A percentile compares a stretch with the other conserved stretches of the same genome.
phyloP scores from a whole-genome alignment of 2,888 invertebrate species.

The Perizoma affinitatum region DNA sequence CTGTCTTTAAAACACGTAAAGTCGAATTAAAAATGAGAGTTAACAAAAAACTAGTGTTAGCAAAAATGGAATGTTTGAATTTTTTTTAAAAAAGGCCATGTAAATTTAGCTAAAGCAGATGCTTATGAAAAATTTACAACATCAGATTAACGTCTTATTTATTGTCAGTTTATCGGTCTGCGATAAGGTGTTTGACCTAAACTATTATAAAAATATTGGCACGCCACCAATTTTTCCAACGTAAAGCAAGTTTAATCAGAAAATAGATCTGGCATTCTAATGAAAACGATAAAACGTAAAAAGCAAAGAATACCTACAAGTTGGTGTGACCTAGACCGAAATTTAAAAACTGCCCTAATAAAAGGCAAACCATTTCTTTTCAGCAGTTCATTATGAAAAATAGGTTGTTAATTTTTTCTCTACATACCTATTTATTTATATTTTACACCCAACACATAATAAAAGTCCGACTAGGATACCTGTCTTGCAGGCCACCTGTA shows the following conservation, averaged over 20 bases:
- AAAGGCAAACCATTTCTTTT: neutral
- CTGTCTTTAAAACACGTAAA: too few relatives aligned
- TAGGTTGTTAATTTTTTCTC: too few relatives aligned
- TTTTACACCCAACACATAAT: too few relatives aligned
- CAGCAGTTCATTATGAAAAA: too few relatives aligned
- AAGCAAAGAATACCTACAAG: constrained; percentile 13
- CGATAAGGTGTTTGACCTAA: constrained; percentile 38
- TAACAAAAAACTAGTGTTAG: too few relatives aligned
- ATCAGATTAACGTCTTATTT: constrained; percentile 19
- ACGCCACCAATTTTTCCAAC: constrained; percentile 30
- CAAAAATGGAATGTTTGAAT: too few relatives aligned
- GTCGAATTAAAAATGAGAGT: too few relatives aligned
- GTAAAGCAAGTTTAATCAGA: constrained; percentile 13
- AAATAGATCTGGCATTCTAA: constrained; percentile 21
- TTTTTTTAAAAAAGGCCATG: too few relatives aligned
- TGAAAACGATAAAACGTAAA: neutral
- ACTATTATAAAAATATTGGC: constrained; percentile 42
- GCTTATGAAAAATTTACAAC: neutral
- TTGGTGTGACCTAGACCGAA: constrained; percentile 33
- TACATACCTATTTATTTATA: too few relatives aligned
- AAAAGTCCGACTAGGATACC: too few relatives aligned
- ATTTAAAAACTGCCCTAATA: constrained; percentile 18
- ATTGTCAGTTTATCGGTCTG: constrained; percentile 27
- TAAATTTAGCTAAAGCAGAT: neutral
- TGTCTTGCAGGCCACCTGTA: too few relatives aligned